phyloP scores from a whole-genome alignment of 35 echinoderm and acorn worm genomes.

The Hemicentrotus pulcherrimus region DNA sequence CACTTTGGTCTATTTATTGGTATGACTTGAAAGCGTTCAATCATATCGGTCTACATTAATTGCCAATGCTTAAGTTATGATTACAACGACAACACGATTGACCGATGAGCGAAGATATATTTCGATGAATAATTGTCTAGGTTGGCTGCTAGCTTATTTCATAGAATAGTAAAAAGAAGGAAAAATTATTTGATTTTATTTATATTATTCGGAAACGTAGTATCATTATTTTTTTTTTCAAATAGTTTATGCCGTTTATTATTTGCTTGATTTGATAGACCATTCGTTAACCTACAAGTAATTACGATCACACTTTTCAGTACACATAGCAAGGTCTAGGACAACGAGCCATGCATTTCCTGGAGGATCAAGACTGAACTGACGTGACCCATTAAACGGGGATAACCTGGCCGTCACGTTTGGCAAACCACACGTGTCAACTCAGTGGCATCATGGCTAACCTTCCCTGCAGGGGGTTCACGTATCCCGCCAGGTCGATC shows the following conservation, averaged over 20 bases:
- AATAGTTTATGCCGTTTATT: neutral
- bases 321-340: neutral
- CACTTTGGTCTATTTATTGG: too few species aligned
- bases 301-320: neutral
- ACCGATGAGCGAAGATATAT: too few species aligned
- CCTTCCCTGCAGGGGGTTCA: constrained; percentile 18
- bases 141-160: too few species aligned
- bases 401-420: neutral
- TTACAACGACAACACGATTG: too few species aligned
- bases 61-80: too few species aligned
- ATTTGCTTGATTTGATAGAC: neutral
- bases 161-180: too few species aligned
- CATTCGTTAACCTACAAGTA: neutral
- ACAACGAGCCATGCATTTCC: neutral
- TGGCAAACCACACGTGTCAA: constrained; percentile 33
- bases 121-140: too few species aligned
- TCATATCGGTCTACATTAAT: too few species aligned
- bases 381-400: neutral
- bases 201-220: too few species aligned
- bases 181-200: too few species aligned
- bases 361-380: neutral
- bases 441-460: constrained; percentile 15
- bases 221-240: too few species aligned
- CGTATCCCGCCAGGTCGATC: neutral
- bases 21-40: too few species aligned